Base-by-base conservation (phyloP, 2,888 invertebrate species). In the Rhyacophila evoluta region DNA sequence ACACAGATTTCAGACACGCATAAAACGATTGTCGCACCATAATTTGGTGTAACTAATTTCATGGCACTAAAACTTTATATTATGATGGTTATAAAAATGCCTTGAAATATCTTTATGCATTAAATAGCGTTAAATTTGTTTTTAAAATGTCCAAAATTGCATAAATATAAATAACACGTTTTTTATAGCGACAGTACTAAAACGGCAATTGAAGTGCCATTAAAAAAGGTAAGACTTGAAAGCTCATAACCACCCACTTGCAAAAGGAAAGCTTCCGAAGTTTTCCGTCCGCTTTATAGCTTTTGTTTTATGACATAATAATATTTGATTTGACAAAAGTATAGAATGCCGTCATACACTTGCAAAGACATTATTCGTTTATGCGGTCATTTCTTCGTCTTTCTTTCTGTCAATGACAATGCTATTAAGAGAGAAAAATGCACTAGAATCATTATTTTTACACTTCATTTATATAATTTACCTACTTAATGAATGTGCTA, bases 291-390 rank as follows among this genome's bases (percentile, higher is more conserved):
- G 8, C 67, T 77, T 73, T 73, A 77, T 73, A 73, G 77, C 77
- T 77, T 77, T 77, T 37, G 77, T 77, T 77, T 77, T 77, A 77
- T 73, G 68, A 73, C 77, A 73, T 68, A 68, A 73, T 68, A 68
- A 77, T 73, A 77, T 69, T 77, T 77, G 73, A 77, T 77, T 73
- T 77, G 73, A 73, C 77, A 72, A 77, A 73, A 72, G 72, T 72
- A 28, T 55, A 68, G 72, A 72, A 68, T 77, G 77, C 68, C 28
- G 10, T n/a, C 27, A 55, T 37, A 25, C 12, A 3, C 8, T 55
- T 19, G 15, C 55, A 12, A 55, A 55, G 15, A 25, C 25, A 3
- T 25, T 0, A 55, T 8, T 8, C 1, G 12, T 41, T 41, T 19
- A 19, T 1, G 29, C 29, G 29, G 29, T 33, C 29, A 6, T 33